These are phyloP conservation scores for Poecilia velifera DNA, from an alignment of 2,797 vertebrate species.

Conservation along the genomic window DNA sequence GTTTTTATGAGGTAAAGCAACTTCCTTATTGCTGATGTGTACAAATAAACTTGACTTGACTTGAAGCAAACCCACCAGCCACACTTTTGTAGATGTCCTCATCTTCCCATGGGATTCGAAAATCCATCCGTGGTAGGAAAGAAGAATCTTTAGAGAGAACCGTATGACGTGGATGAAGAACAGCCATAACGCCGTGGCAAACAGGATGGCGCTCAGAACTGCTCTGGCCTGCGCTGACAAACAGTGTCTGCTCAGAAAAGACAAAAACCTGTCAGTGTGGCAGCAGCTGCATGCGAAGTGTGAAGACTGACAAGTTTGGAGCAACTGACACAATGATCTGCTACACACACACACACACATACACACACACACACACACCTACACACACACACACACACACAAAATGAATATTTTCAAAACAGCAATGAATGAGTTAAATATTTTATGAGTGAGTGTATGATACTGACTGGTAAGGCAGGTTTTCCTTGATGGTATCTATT, in stretches of 20 bases:
- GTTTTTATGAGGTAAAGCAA: too few species aligned
- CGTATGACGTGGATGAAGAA: slow-evolving; percentile 88
- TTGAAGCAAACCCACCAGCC: slow-evolving; percentile 83
- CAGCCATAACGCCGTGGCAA: slow-evolving; percentile 90
- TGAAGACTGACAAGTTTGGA: not conserved
- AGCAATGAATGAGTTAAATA: not conserved
- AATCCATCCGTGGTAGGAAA: slow-evolving; percentile 95
- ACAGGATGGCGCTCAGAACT: slow-evolving; percentile 84
- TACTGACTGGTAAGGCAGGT: slow-evolving; percentile 84
- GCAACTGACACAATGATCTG: not conserved
- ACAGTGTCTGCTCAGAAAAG: slow-evolving; percentile 67
- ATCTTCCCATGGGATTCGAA: slow-evolving; percentile 91
- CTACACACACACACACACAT: not conserved
- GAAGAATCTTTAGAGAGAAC: slow-evolving; percentile 86
- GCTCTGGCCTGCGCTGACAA: slow-evolving; percentile 77
- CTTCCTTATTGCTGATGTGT: too few species aligned
- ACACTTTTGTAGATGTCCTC: slow-evolving; percentile 85
- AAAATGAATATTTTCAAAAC: not conserved
- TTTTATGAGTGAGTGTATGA: not conserved
- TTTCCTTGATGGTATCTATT: slow-evolving; percentile 83
- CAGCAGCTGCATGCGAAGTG: not conserved
- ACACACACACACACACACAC: not conserved
- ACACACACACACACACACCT: too few species aligned
- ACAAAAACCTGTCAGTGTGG: slow-evolving; percentile 28
- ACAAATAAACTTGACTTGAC: too few species aligned